Evolutionary conservation across 2,113 vertebrate genomes (phyloP).

Genomic region (Pyxicephalus adspersus): DNA sequence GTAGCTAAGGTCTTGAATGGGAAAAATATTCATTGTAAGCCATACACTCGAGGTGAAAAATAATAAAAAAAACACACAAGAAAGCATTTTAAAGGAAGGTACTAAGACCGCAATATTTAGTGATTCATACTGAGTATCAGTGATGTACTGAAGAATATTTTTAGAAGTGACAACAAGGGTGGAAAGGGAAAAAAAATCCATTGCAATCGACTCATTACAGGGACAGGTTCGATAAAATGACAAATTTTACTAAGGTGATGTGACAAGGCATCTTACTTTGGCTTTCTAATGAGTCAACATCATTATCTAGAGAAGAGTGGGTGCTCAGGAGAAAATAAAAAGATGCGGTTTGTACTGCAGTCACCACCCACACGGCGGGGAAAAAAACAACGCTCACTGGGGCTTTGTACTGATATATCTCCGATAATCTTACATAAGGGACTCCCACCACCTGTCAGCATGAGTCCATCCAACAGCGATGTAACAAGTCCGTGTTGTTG

Average conservation of each 20-base stretch:
- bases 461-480: too few relatives aligned
- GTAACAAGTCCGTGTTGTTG: background rate
- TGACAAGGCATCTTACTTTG: background rate
- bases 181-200: background rate
- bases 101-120: background rate
- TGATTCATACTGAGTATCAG: slow-evolving; percentile 30
- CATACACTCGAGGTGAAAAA: slow-evolving; percentile 61
- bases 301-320: background rate
- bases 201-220: background rate
- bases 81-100: slow-evolving; percentile 44
- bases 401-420: background rate
- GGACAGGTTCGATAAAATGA: background rate
- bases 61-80: slow-evolving; percentile 44
- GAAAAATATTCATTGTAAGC: slow-evolving; percentile 70
- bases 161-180: background rate
- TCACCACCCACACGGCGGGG: background rate
- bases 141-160: slow-evolving; percentile 33
- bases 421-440: background rate
- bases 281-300: background rate
- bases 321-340: background rate
- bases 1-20: slow-evolving; percentile 71
- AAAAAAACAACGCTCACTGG: background rate
- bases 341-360: background rate
- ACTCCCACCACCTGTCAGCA: background rate
- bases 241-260: background rate